Conservation (phyloP, 2,888 invertebrate species). For the Mimachlamys varia region DNA sequence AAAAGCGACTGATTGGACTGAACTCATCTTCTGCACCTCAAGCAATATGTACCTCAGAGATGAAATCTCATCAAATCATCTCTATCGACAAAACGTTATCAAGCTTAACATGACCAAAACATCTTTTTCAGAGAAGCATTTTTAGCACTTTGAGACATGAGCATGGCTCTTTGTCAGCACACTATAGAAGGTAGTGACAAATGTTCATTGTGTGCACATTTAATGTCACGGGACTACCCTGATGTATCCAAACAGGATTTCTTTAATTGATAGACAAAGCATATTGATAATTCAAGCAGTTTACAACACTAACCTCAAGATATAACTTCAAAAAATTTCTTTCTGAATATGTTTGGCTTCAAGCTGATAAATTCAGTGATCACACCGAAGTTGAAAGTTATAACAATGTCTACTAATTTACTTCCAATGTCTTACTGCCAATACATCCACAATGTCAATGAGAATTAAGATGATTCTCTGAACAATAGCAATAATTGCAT, state of each 20-base stretch:
- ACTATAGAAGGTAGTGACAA: background rate
- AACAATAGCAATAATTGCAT: background rate
- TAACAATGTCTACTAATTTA: background rate
- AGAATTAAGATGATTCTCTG: background rate
- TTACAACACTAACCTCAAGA: background rate
- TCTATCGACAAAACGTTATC: background rate
- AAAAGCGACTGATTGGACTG: background rate
- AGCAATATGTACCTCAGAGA: background rate
- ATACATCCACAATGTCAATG: background rate
- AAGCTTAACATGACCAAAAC: background rate
- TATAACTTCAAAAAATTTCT: no score
- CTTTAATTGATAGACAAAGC: background rate
- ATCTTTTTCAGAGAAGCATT: background rate
- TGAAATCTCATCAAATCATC: background rate
- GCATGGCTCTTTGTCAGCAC: background rate
- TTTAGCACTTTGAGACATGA: background rate
- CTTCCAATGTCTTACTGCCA: background rate
- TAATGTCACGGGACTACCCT: background rate
- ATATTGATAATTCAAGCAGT: background rate
- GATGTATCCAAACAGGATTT: background rate
- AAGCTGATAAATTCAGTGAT: no score
- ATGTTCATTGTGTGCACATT: background rate
- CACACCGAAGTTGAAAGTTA: no score
- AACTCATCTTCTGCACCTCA: background rate
- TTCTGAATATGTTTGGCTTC: no score